Conservation (phyloP, 1,140 invertebrate genomes). For the Centruroides vittatus region DNA sequence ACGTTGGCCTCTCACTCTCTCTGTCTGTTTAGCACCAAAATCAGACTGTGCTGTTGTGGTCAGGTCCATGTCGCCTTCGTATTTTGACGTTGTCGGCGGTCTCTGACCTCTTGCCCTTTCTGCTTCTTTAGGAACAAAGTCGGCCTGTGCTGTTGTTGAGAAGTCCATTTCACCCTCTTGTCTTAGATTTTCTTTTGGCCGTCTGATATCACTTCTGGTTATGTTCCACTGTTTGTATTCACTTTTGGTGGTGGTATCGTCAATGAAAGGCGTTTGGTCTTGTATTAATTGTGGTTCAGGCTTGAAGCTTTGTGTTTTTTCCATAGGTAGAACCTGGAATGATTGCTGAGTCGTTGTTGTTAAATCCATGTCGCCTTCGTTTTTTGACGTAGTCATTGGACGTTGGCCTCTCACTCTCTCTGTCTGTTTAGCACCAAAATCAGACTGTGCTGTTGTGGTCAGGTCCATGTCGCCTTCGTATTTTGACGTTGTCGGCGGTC, state of each 20-base stretch:
- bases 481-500: not conserved
- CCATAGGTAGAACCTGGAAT: not conserved
- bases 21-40: too few relatives aligned
- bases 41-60: too few relatives aligned
- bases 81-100: too few relatives aligned
- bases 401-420: conserved; percentile 23
- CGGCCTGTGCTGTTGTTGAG: conserved; percentile 7
- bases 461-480: not conserved
- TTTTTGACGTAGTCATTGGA: conserved; percentile 21
- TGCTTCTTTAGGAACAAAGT: too few relatives aligned
- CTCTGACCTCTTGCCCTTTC: too few relatives aligned
- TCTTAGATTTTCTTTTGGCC: conserved; percentile 6
- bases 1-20: too few relatives aligned
- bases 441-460: conserved; percentile 3
- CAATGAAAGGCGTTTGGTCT: not conserved
- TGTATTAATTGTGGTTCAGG: not conserved
- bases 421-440: not conserved
- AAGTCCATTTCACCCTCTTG: conserved; percentile 13
- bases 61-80: too few relatives aligned
- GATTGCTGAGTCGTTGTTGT: conserved; percentile 3
- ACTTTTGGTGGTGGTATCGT: not conserved
- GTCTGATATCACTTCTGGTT: conserved; percentile 7
- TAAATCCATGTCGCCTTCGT: conserved; percentile 7
- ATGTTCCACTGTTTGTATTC: not conserved
- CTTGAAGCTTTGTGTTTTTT: not conserved